These are phyloP conservation scores for Clinocottus analis DNA, from an alignment of 2,113 vertebrate species.

Conservation along the genomic window DNA sequence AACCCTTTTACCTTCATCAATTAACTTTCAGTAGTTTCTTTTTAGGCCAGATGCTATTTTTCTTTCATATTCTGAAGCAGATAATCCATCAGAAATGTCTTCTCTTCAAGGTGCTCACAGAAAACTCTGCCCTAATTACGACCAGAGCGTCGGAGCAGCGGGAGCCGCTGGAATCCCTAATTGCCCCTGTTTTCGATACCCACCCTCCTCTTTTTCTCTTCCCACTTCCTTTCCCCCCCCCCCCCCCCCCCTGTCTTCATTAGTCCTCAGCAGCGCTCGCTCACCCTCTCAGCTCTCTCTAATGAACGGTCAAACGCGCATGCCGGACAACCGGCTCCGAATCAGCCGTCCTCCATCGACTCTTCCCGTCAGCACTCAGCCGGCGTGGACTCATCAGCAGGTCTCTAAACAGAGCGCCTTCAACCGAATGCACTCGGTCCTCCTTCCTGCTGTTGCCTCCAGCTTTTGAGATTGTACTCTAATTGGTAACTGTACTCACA, in stretches of 20 bases:
- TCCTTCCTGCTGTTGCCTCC: conserved; percentile 24
- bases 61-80: conserved; percentile 43
- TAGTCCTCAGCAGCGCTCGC: conserved; percentile 55
- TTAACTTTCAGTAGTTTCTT: conserved; percentile 54
- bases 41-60: conserved; percentile 47
- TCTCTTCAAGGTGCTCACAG: conserved; percentile 43
- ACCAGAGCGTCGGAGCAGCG: conserved; percentile 43
- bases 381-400: no score
- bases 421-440: background rate
- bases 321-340: conserved; percentile 52
- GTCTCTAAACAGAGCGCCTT: conserved; percentile 13
- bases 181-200: conserved; percentile 67
- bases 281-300: conserved; percentile 52
- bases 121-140: conserved; percentile 77
- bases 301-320: conserved; percentile 66
- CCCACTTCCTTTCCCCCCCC: conserved; percentile 30
- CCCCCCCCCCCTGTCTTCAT: conserved; percentile 63
- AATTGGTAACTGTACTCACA: conserved; percentile 36
- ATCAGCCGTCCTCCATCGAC: conserved; percentile 52
- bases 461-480: conserved; percentile 52
- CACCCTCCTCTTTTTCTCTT: conserved; percentile 9
- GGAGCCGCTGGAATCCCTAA: conserved; percentile 69
- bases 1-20: conserved; percentile 24
- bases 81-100: conserved; percentile 73
- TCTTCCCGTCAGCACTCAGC: conserved; percentile 53